These are phyloP conservation scores for Dolichallabes microphthalmus DNA, from an alignment of 2,113 vertebrate species.

Conservation along the genomic window DNA sequence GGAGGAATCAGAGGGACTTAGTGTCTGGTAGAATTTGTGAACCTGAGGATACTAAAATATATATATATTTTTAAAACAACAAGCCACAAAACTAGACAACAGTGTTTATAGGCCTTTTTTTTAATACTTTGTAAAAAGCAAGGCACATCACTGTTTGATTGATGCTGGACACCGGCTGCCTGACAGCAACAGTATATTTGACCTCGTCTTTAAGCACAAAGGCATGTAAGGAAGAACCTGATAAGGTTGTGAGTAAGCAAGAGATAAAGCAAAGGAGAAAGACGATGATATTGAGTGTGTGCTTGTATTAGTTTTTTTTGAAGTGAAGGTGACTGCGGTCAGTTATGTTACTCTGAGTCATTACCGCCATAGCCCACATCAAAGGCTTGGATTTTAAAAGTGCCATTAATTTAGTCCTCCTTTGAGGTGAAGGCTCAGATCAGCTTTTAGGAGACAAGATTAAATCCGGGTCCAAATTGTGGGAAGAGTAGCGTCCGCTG, in stretches of 20 bases:
- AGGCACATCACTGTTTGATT: slow-evolving; percentile 10
- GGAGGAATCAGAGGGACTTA: slow-evolving; percentile 6
- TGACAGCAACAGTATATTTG: slow-evolving; percentile 20
- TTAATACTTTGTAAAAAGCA: not conserved
- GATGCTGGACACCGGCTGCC: slow-evolving; percentile 1
- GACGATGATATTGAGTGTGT: slow-evolving; percentile 5
- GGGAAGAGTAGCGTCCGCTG: not conserved
- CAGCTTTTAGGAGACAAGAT: slow-evolving; percentile 42
- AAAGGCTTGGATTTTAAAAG: slow-evolving; percentile 53
- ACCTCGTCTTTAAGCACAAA: slow-evolving; percentile 8
- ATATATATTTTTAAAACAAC: slow-evolving; percentile 24
- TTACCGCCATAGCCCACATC: slow-evolving; percentile 57
- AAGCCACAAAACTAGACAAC: slow-evolving; percentile 29
- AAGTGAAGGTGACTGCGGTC: slow-evolving; percentile 51
- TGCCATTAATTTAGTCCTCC: slow-evolving; percentile 52
- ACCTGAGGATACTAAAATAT: slow-evolving; percentile 9
- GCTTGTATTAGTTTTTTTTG: not conserved
- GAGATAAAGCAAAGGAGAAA: slow-evolving; percentile 42
- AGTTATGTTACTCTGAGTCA: slow-evolving; percentile 52
- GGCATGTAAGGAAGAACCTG: slow-evolving; percentile 27
- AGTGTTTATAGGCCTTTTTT: slow-evolving; percentile 26
- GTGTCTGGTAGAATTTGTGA: slow-evolving; percentile 56
- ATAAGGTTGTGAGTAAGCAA: slow-evolving; percentile 24
- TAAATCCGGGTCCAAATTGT: slow-evolving; percentile 45
- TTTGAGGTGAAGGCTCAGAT: slow-evolving; percentile 39